Percentiles rank a stretch among this genome's conserved stretches.
These are phyloP conservation scores for Tiaroga cobitis DNA, from an alignment of 2,797 vertebrate species.

Conservation along the genomic window DNA sequence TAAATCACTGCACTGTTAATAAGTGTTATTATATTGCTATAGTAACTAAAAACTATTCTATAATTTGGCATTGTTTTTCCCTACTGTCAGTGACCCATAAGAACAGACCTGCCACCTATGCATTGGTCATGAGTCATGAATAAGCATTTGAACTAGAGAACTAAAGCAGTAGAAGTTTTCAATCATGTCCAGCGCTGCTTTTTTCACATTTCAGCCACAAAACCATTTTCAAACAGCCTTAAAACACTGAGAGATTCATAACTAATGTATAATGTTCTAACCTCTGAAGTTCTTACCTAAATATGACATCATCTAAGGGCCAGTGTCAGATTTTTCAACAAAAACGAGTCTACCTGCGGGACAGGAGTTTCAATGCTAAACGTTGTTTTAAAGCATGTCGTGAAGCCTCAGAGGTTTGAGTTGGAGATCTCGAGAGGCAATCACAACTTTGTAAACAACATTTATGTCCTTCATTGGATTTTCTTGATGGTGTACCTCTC, in stretches of 20 bases:
- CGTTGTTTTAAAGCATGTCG: not conserved
- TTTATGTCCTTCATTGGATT: constrained; percentile 14
- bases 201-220: not conserved
- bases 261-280: not conserved
- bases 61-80: no score
- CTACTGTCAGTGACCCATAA: not conserved
- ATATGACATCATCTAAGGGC: constrained; percentile 27
- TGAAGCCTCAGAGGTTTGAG: not conserved
- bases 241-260: not conserved
- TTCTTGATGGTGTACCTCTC: constrained; percentile 3
- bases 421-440: constrained; percentile 10
- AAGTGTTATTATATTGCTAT: not conserved
- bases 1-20: not conserved
- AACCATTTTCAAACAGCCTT: not conserved
- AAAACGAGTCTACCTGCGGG: constrained; percentile 5
- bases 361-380: not conserved
- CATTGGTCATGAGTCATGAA: not conserved
- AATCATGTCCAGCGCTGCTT: not conserved
- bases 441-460: constrained; percentile 5
- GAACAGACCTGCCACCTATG: not conserved
- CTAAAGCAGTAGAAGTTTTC: not conserved
- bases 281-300: not conserved
- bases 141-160: not conserved
- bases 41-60: no score
- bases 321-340: not conserved